Conservation (phyloP, 2,888 invertebrate genomes). For the Masnerella sp. region DNA sequence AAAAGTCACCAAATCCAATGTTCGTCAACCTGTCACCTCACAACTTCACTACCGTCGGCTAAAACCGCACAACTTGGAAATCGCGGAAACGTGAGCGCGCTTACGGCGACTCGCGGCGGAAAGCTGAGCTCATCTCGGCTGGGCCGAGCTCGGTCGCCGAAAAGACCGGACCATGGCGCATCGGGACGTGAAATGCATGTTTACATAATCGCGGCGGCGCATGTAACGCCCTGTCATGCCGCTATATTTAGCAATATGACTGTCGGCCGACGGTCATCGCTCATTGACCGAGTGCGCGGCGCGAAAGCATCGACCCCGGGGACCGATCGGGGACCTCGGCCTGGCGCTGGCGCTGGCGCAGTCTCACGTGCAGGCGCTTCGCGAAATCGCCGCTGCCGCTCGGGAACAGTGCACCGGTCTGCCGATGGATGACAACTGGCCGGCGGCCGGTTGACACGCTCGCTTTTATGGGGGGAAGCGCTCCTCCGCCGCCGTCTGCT, state of each 20-base stretch:
- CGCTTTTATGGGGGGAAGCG: conserved; percentile 69
- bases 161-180: conserved; percentile 23
- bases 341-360: too few species aligned
- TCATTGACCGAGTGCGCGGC: too few species aligned
- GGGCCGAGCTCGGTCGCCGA: conserved; percentile 19
- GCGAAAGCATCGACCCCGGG: too few species aligned
- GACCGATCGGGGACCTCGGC: too few species aligned
- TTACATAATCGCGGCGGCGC: conserved; percentile 37
- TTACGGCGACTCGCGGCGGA: too few species aligned
- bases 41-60: too few species aligned
- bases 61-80: too few species aligned
- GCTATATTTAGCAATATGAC: conserved; percentile 34
- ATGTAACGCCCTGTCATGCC: conserved; percentile 37
- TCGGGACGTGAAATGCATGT: conserved; percentile 37
- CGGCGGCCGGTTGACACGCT: conserved; percentile 69
- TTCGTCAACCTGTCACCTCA: too few species aligned
- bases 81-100: too few species aligned
- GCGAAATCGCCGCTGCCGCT: conserved; percentile 2
- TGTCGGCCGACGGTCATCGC: too few species aligned
- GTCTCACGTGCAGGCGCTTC: too few species aligned
- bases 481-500: conserved; percentile 48
- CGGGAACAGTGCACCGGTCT: conserved; percentile 55
- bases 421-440: conserved; percentile 70
- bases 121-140: conserved; percentile 28
- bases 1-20: too few species aligned